Evolutionary conservation across 2,888 invertebrate species (phyloP), one percentile per base, ranked within the genome.

Genomic region (Helicoverpa assulta): DNA sequence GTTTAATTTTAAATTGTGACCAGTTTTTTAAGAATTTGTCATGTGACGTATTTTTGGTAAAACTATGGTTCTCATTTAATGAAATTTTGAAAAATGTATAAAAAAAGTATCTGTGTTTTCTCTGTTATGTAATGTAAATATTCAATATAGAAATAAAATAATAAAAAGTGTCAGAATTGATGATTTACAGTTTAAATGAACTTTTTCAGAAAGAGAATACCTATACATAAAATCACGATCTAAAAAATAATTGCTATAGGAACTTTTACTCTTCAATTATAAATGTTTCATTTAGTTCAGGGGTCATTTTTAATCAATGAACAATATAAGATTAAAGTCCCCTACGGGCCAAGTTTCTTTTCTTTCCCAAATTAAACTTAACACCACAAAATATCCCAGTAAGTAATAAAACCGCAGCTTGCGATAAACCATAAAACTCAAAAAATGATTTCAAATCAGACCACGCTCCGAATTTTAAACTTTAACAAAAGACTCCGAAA

Each of bases 401-500:
- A 21, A 73, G 59, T 57, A 69, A 72, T 70, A 77, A 75, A 81
- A 78, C 80, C 78, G 73, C 78, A 74, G 78, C 81, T 70, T 78
- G 73, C 74, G 66, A 67, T 76, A 80, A 83, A 75, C 73, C 70
- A 82, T 78, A 82, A 81, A 82, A 84, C 79, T 76, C 82, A 73
- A 62, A 83, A 83, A 83, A 84, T 81, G 63, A 83, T 85, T 86
- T 86, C 81, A 85, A 88, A 80, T 81, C 76, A 66, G 65, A 73
- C 82, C 76, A 60, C 84, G 87, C 85, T 89, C 85, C 84, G 83
- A 89, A 88, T 82, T 89, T 86, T 85, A 90, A 89, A 88, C 75
- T 78, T 73, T 71, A 83, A 92, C 83, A 92, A 91, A 26, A 89
- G 89, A 80, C 76, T 84, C 84, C 89, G 91, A 87, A 92, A 93